phyloP scores from a whole-genome alignment of 2,797 vertebrate species.

The Antennarius maculatus region DNA sequence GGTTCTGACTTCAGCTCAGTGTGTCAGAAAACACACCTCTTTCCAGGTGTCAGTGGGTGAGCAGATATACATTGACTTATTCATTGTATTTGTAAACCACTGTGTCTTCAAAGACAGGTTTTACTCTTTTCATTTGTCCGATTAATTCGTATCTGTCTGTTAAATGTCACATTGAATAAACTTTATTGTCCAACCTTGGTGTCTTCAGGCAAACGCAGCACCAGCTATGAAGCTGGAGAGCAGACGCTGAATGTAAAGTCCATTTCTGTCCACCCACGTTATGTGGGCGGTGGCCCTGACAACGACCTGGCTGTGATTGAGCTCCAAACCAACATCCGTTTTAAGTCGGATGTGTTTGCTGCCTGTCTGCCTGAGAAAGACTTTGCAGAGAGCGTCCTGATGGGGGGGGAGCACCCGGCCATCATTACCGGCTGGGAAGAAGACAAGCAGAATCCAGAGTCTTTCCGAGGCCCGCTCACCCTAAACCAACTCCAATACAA shows the following conservation, averaged over 20 bases:
- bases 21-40: slow-evolving; percentile 54
- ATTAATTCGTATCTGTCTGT: no score
- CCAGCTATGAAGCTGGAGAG: slow-evolving; percentile 31
- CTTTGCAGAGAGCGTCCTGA: slow-evolving; percentile 79
- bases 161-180: no score
- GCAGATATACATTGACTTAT: slow-evolving; percentile 36
- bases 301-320: slow-evolving; percentile 81
- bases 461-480: slow-evolving; percentile 62
- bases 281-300: slow-evolving; percentile 55
- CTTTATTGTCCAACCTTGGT: neutral
- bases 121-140: no score
- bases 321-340: slow-evolving; percentile 65
- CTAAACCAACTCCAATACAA: slow-evolving; percentile 75
- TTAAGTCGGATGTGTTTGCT: slow-evolving; percentile 47
- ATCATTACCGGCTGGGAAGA: slow-evolving; percentile 78
- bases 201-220: slow-evolving; percentile 70
- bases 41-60: slow-evolving; percentile 80
- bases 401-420: slow-evolving; percentile 50
- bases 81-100: no score
- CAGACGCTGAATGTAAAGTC: slow-evolving; percentile 56
- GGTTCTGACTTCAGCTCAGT: slow-evolving; percentile 81
- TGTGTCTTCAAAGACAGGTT: no score
- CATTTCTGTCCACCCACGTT: slow-evolving; percentile 70
- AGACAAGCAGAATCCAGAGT: neutral
- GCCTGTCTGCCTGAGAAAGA: slow-evolving; percentile 82